Percentiles rank a stretch among this genome's conserved stretches.
phyloP scores from a whole-genome alignment of 2,113 vertebrate genomes.

The Thamnophis sirtalis region DNA sequence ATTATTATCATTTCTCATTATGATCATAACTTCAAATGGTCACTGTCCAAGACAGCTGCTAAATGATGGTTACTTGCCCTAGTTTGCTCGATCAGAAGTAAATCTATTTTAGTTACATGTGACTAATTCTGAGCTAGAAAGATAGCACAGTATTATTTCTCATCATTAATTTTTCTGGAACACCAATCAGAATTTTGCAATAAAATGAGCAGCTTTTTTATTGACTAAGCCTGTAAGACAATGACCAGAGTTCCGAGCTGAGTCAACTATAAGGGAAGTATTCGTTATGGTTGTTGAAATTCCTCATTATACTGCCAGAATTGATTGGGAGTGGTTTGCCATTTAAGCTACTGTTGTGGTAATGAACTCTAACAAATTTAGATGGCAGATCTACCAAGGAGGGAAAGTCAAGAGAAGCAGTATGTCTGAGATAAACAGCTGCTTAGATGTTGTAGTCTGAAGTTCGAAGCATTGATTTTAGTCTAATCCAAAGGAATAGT shows the following conservation, averaged over 20 bases:
- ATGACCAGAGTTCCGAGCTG: neutral
- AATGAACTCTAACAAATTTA: neutral
- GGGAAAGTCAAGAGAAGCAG: neutral
- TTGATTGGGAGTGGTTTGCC: neutral
- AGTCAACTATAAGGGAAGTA: neutral
- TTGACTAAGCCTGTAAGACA: neutral
- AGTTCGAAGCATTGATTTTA: neutral
- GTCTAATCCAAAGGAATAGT: neutral
- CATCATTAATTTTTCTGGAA: neutral
- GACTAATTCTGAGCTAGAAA: neutral
- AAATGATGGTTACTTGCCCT: neutral
- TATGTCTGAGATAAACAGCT: neutral
- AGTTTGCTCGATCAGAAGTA: neutral
- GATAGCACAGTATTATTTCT: neutral
- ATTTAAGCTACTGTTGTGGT: neutral
- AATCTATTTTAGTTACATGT: neutral
- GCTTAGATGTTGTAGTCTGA: neutral
- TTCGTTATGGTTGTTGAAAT: neutral
- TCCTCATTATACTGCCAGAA: neutral
- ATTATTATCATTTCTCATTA: neutral
- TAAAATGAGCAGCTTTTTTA: neutral
- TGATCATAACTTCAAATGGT: neutral
- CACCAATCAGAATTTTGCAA: neutral
- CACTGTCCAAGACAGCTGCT: neutral
- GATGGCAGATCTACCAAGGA: neutral